These are phyloP conservation scores for Caloenas nicobarica DNA, from an alignment of 2,113 vertebrate species.

Conservation along the genomic window DNA sequence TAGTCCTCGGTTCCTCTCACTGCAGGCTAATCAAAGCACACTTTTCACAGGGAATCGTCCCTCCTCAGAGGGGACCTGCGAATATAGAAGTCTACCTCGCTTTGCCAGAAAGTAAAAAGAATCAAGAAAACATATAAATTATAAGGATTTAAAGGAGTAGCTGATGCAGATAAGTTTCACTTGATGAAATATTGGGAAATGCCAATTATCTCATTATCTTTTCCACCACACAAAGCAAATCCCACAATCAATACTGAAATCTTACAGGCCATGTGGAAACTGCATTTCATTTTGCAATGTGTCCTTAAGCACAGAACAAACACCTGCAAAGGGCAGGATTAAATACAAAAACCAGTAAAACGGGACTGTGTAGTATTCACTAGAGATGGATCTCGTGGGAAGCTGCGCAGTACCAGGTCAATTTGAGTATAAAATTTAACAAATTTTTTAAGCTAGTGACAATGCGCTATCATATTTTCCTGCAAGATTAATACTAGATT, in stretches of 20 bases:
- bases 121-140: not conserved
- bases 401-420: not conserved
- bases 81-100: not conserved
- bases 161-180: not conserved
- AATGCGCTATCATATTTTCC: not conserved
- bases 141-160: not conserved
- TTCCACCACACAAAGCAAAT: not conserved
- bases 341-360: constrained; percentile 10
- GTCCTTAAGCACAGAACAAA: constrained; percentile 44
- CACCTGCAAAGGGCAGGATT: not conserved
- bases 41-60: not conserved
- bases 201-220: not conserved
- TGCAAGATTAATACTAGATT: not conserved
- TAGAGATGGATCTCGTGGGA: not conserved
- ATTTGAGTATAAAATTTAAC: not conserved
- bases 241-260: not conserved
- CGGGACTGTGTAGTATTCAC: not conserved
- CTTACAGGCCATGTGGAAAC: constrained; percentile 15
- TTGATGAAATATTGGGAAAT: constrained; percentile 27
- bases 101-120: not conserved
- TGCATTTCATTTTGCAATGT: constrained; percentile 39
- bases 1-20: not conserved
- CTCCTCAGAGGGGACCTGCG: not conserved
- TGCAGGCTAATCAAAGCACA: not conserved
- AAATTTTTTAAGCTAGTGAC: not conserved